Conservation (phyloP, 2,888 invertebrate genomes). For the Cephus pygmeus region DNA sequence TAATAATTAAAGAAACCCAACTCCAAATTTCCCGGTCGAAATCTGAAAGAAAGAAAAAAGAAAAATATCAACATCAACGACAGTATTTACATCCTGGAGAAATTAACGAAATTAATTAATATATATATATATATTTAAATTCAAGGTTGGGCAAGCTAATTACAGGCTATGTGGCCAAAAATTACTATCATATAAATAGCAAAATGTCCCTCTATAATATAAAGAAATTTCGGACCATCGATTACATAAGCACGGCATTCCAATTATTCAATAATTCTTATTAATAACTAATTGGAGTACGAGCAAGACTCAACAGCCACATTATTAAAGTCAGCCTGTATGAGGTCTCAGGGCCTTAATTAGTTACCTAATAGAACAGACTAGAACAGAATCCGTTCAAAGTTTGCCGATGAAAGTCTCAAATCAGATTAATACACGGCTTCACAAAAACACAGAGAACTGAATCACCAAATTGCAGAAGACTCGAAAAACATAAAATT, state of each 20-base stretch:
- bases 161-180: neutral
- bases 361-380: neutral
- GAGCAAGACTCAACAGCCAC: neutral
- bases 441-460: neutral
- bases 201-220: neutral
- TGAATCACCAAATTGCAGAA: neutral
- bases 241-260: neutral
- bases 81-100: neutral
- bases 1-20: conserved; percentile 51
- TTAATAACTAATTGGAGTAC: neutral
- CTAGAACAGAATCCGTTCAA: neutral
- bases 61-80: neutral
- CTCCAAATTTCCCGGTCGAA: conserved; percentile 55
- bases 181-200: neutral
- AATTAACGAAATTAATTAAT: neutral
- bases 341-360: neutral
- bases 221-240: neutral
- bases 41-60: conserved; percentile 42
- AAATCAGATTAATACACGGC: neutral
- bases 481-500: neutral
- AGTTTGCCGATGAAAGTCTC: neutral
- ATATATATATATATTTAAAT: conserved; percentile 8
- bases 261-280: neutral
- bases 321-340: neutral
- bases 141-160: neutral